phyloP scores from a whole-genome alignment of 2,797 vertebrate species.

The Macrochelys suwanniensis region DNA sequence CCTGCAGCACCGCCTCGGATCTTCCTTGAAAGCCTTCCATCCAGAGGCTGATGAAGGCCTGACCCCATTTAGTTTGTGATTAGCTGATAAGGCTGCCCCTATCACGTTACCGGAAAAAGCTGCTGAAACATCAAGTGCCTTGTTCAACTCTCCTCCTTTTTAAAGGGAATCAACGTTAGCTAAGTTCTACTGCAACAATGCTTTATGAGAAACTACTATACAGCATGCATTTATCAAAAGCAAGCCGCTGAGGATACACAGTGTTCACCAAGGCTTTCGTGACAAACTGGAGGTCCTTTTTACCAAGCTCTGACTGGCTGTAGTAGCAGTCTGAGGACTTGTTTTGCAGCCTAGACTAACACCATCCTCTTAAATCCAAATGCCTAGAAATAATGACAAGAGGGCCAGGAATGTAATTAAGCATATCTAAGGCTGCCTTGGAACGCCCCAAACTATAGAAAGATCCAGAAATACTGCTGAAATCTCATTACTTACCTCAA shows the following conservation, averaged over 20 bases:
- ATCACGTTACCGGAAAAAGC: background rate
- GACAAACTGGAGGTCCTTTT: background rate
- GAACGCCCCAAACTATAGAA: background rate
- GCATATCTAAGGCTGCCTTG: background rate
- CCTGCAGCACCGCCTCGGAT: slow-evolving; percentile 17
- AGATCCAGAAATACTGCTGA: background rate
- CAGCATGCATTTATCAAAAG: background rate
- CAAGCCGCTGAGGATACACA: background rate
- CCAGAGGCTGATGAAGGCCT: slow-evolving; percentile 32
- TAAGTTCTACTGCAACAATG: background rate
- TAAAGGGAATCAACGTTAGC: background rate
- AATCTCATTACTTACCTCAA: background rate
- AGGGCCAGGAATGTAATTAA: background rate
- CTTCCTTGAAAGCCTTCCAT: slow-evolving; percentile 48
- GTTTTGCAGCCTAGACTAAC: background rate
- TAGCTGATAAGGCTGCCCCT: slow-evolving; percentile 24
- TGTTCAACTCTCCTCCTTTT: background rate
- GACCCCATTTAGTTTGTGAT: background rate
- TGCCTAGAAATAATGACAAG: background rate
- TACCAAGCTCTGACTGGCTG: background rate
- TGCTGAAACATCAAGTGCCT: background rate
- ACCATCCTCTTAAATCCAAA: background rate
- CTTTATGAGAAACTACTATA: background rate
- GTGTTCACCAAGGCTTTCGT: background rate
- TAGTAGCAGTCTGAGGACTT: background rate